Conservation (phyloP, 1,140 invertebrate species). For the Drosophila melanogaster region DNA sequence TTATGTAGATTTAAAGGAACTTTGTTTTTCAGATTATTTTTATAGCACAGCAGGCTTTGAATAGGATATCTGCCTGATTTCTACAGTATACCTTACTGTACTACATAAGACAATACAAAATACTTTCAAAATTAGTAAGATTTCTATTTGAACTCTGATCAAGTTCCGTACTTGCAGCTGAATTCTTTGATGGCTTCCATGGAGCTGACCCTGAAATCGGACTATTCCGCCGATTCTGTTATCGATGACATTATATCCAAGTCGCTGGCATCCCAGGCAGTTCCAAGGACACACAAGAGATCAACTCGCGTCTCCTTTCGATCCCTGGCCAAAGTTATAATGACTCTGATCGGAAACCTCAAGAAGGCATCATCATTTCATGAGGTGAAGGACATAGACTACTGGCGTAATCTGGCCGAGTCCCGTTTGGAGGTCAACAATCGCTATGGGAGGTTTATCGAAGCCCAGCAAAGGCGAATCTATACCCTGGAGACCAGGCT, state of each 20-base stretch:
- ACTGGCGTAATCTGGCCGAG: conserved; percentile 54
- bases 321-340: conserved; percentile 22
- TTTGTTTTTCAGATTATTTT: neutral
- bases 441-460: conserved; percentile 33
- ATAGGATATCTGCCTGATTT: neutral
- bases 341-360: conserved; percentile 21
- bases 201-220: neutral
- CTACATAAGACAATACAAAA: conserved; percentile 14
- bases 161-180: conserved; percentile 2
- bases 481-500: conserved; percentile 40
- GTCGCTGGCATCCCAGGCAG: neutral
- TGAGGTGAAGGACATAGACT: conserved; percentile 7
- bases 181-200: neutral
- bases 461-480: conserved; percentile 44
- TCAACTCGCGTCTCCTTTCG: conserved; percentile 17
- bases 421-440: conserved; percentile 19
- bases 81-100: neutral
- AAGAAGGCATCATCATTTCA: neutral
- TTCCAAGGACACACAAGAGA: neutral
- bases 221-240: neutral
- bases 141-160: neutral
- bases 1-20: neutral
- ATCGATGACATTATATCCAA: conserved; percentile 14
- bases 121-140: conserved; percentile 21
- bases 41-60: neutral